Evolutionary conservation across 2,888 invertebrate species (phyloP).

Genomic region (Balanococcus diminutus): DNA sequence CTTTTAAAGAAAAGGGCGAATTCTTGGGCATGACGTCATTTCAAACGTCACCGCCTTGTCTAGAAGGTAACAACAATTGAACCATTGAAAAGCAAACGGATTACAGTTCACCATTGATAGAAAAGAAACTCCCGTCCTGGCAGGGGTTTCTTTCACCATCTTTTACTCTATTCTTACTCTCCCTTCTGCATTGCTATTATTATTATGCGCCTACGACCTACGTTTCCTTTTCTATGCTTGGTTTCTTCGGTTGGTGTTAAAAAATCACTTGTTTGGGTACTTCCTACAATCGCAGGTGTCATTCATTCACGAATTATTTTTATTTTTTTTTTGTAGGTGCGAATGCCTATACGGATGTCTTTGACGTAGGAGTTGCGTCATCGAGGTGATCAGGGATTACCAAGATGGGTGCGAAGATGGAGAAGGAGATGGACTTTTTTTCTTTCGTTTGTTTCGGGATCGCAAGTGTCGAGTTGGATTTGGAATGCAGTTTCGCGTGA

Average conservation of each 20-base stretch:
- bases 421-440: neutral
- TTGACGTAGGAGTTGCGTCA: neutral
- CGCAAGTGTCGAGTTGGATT: no score
- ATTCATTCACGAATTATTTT: neutral
- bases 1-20: slow-evolving; percentile 10
- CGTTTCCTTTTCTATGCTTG: neutral
- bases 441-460: no score
- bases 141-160: neutral
- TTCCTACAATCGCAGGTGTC: slow-evolving; percentile 1
- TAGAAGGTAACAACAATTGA: neutral
- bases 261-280: neutral
- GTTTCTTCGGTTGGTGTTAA: neutral
- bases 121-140: neutral
- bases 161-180: neutral
- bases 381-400: neutral
- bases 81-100: slow-evolving; percentile 4
- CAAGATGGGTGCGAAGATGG: neutral
- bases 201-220: no score
- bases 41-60: neutral
- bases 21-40: slow-evolving; percentile 1
- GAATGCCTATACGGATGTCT: neutral
- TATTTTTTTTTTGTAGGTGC: neutral
- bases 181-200: neutral
- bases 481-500: no score
- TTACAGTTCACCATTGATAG: slow-evolving; percentile 21